Percentiles rank a stretch among this genome's conserved stretches.
These are phyloP conservation scores for Esox masquinongy DNA, from an alignment of 2,797 vertebrate species.

Conservation along the genomic window DNA sequence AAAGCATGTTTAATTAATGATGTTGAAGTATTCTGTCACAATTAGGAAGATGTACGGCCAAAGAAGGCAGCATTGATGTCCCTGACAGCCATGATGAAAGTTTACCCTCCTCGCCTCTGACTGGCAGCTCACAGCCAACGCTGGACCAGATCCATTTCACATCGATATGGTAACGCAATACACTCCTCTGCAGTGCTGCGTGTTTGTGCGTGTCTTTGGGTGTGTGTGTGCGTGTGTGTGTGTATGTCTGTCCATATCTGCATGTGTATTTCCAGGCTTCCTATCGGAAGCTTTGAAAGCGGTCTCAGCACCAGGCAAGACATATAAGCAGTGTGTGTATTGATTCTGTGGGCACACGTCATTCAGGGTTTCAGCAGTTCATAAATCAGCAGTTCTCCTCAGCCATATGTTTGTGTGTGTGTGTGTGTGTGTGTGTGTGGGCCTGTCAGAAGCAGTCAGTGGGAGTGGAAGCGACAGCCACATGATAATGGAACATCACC, in stretches of 20 bases:
- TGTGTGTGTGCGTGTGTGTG: constrained; percentile 41
- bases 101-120: constrained; percentile 80
- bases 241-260: constrained; percentile 39
- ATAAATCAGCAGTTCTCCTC: constrained; percentile 74
- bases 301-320: constrained; percentile 61
- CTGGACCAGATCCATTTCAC: constrained; percentile 82
- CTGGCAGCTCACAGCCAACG: constrained; percentile 82
- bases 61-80: constrained; percentile 92
- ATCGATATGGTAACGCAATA: constrained; percentile 85
- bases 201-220: neutral
- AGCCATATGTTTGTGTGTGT: constrained; percentile 13
- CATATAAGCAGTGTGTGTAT: constrained; percentile 63
- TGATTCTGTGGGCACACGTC: constrained; percentile 74
- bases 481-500: constrained; percentile 82
- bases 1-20: constrained; percentile 99
- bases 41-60: constrained; percentile 97
- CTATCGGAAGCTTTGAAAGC: constrained; percentile 45
- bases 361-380: constrained; percentile 72
- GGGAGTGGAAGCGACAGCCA: constrained; percentile 71
- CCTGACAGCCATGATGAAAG: constrained; percentile 95
- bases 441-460: constrained; percentile 74
- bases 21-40: constrained; percentile 96
- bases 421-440: constrained; percentile 63
- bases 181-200: constrained; percentile 53
- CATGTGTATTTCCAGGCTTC: constrained; percentile 39